Percentiles rank a stretch among this genome's conserved stretches.
phyloP scores from a whole-genome alignment of 2,888 invertebrate genomes.

The Drosophila suboccidentalis region DNA sequence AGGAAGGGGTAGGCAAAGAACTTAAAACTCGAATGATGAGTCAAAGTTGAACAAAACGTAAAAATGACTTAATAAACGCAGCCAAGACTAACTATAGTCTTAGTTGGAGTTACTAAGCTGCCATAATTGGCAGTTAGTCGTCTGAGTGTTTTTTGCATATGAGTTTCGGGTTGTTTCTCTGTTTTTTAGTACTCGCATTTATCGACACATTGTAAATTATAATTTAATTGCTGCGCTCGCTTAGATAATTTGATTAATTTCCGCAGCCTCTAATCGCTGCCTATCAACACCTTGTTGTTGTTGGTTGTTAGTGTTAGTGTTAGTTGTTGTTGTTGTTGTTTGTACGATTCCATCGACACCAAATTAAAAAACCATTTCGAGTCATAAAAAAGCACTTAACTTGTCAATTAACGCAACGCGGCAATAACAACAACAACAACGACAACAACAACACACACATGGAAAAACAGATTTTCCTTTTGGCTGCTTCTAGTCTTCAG shows the following conservation, averaged over 20 bases:
- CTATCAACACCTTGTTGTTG: slow-evolving; percentile 65
- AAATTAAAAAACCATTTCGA: slow-evolving; percentile 82
- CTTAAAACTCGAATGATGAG: slow-evolving; percentile 41
- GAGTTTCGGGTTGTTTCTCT: slow-evolving; percentile 3
- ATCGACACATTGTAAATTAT: slow-evolving; percentile 68
- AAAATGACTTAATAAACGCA: slow-evolving; percentile 48
- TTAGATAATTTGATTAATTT: slow-evolving; percentile 64
- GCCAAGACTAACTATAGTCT: slow-evolving; percentile 13
- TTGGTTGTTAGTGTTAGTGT: slow-evolving; percentile 22
- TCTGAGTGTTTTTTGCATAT: slow-evolving; percentile 21
- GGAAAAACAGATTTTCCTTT: slow-evolving; percentile 45
- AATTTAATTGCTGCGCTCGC: slow-evolving; percentile 67
- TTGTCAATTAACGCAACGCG: slow-evolving; percentile 75
- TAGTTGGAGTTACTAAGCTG: slow-evolving; percentile 18
- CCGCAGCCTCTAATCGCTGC: slow-evolving; percentile 39
- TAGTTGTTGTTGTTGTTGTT: slow-evolving; percentile 27
- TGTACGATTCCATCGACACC: slow-evolving; percentile 74
- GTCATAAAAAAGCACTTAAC: slow-evolving; percentile 83
- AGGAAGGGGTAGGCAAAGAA: background rate
- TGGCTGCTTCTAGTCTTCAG: slow-evolving; percentile 29
- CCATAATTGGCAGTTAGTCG: slow-evolving; percentile 27
- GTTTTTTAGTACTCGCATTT: slow-evolving; percentile 6
- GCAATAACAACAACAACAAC: slow-evolving; percentile 36
- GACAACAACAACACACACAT: slow-evolving; percentile 10
- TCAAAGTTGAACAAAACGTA: slow-evolving; percentile 15